These are phyloP conservation scores for Belgica antarctica DNA, from an alignment of 2,888 invertebrate species.

Conservation along the genomic window DNA sequence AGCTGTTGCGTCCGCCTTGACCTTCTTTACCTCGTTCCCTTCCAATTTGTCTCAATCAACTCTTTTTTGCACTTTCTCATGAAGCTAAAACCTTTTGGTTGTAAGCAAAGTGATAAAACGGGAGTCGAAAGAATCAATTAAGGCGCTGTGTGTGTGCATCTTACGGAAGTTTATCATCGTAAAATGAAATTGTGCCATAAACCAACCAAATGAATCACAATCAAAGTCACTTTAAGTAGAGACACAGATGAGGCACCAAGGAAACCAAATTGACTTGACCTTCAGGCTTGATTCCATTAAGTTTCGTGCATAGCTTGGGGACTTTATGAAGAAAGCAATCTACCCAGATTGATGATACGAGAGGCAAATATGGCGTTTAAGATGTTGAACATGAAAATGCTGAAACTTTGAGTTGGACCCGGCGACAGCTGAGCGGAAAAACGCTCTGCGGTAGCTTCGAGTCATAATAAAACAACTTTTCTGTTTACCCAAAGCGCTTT, in stretches of 20 bases:
- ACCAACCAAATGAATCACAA: slow-evolving; percentile 16
- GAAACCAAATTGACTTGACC: slow-evolving; percentile 18
- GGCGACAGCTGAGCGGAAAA: background rate
- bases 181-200: slow-evolving; percentile 27
- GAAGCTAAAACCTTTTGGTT: too few species aligned
- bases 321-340: slow-evolving; percentile 5
- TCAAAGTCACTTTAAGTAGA: slow-evolving; percentile 5
- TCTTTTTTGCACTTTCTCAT: too few species aligned
- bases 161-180: slow-evolving; percentile 7
- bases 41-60: too few species aligned
- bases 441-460: background rate
- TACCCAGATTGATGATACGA: background rate
- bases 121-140: background rate
- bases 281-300: background rate
- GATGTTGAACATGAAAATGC: background rate
- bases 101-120: too few species aligned
- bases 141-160: background rate
- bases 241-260: background rate
- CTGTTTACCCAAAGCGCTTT: background rate
- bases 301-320: background rate
- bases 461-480: background rate
- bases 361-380: background rate
- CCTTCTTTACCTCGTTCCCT: too few species aligned
- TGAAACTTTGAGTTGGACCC: background rate
- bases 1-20: too few species aligned